Evolutionary conservation across 2,113 vertebrate genomes (phyloP).

Genomic region (Sturnus vulgaris): DNA sequence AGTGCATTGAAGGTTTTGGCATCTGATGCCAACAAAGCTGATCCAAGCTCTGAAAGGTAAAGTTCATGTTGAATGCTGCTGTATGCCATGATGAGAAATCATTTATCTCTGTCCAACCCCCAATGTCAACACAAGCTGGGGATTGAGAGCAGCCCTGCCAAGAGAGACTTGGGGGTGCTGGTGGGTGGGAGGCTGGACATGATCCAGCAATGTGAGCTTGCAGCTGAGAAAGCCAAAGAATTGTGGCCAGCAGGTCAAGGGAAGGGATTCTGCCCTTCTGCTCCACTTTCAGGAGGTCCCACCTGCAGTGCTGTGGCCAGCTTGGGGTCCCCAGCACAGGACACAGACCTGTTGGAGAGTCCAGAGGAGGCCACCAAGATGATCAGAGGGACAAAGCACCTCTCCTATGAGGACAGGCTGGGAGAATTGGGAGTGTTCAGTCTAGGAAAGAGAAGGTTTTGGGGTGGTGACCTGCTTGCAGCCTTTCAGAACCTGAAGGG

Average conservation of each 20-base stretch:
- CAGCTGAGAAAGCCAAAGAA: not conserved
- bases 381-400: not conserved
- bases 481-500: not conserved
- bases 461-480: not conserved
- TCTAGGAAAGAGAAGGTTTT: not conserved
- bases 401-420: not conserved
- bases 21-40: slow-evolving; percentile 78
- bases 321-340: not conserved
- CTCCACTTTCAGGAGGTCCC: not conserved
- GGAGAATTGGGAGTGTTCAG: not conserved
- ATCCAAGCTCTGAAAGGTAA: slow-evolving; percentile 82
- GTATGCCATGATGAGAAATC: not conserved
- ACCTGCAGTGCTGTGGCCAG: not conserved
- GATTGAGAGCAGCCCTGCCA: not conserved
- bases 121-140: not conserved
- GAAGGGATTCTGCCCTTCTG: not conserved
- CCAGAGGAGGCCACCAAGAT: not conserved
- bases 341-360: not conserved
- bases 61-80: not conserved
- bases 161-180: not conserved
- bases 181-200: not conserved
- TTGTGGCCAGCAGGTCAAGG: not conserved
- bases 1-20: slow-evolving; percentile 80
- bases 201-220: not conserved
- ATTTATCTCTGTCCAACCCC: not conserved